Evolutionary conservation across 1,140 invertebrate genomes (phyloP), one percentile per base, ranked within the genome.

Genomic region (Hycleus phaleratus): DNA sequence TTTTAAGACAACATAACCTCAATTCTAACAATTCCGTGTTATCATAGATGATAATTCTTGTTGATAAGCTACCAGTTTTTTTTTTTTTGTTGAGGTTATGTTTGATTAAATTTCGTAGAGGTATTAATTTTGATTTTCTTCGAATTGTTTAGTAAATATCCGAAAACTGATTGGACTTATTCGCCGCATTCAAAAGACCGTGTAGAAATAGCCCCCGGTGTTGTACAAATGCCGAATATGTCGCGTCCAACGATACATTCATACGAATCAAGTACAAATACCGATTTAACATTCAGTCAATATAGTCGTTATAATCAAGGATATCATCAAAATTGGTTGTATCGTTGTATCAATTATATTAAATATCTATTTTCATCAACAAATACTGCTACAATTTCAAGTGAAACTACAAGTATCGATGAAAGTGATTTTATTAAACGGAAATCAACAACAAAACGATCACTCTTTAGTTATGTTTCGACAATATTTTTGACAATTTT

Each of bases 81-180:
- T 32, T 4, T 32, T 32, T 32, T 32, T 32, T 32, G 7, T 32
- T 32, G 32, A 32, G 32, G 32, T 32, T 32, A 32, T 32, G 32
- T 32, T 32, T 32, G 7, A 32, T 32, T 32, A 7, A 5, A 5
- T 32, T 32, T 4, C 32, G 2, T 18, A 18, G 18, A 18, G 32
- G 32, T 32, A 7, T 32, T 32, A 32, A 32, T 7, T 18, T 18
- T 3, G 32, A 32, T 32, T 32, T 2, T 32, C 1, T 32, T 32
- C 7, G 2, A 32, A 12, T n/a, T 40, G 61, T 56, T 6, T 71
- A 86, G 83, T 69, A 85, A 85, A 69, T 88, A 86, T 65, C 86
- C 87, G 4, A 90, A 89, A 76, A 90, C 87, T 60, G 87, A 90
- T 74, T 90, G 88, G 72, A 90, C 87, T 4, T 90, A 90, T 73